phyloP scores from a whole-genome alignment of 2,113 vertebrate genomes.

The Mionectes macconnelli region DNA sequence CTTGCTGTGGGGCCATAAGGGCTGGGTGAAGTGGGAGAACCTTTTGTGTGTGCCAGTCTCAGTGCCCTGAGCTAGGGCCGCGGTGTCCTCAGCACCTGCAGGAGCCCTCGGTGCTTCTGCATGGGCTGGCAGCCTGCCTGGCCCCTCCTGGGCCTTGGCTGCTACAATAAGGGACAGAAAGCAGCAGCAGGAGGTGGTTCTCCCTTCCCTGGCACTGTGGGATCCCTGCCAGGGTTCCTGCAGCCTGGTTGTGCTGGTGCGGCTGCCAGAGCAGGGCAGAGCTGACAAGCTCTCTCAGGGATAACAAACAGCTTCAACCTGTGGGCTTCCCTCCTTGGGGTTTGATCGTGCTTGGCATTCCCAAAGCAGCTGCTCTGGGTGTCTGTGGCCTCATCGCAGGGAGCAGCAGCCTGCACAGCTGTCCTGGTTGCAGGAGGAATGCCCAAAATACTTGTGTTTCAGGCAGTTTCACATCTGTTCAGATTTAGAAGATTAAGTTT shows the following conservation, averaged over 20 bases:
- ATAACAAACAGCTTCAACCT: background rate
- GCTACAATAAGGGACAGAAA: background rate
- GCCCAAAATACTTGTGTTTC: background rate
- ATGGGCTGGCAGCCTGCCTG: background rate
- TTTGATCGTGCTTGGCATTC: slow-evolving; percentile 14
- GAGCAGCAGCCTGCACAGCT: background rate
- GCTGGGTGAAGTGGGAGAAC: background rate
- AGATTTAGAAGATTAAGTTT: slow-evolving; percentile 14
- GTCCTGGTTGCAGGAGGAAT: background rate
- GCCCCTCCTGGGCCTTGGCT: background rate
- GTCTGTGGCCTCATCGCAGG: background rate
- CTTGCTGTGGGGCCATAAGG: background rate
- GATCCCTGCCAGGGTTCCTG: background rate
- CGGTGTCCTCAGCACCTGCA: background rate
- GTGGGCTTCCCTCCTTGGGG: background rate
- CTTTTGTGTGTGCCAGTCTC: background rate
- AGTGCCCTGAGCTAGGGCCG: background rate
- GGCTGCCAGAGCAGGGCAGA: background rate
- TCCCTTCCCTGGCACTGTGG: background rate
- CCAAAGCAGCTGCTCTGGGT: background rate
- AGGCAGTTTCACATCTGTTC: background rate
- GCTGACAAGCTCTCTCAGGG: background rate
- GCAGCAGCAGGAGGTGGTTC: background rate
- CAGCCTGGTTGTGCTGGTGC: background rate
- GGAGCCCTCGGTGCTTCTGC: background rate